These are phyloP conservation scores for Tridacna gigas DNA, from an alignment of 2,888 invertebrate genomes.

Conservation along the genomic window DNA sequence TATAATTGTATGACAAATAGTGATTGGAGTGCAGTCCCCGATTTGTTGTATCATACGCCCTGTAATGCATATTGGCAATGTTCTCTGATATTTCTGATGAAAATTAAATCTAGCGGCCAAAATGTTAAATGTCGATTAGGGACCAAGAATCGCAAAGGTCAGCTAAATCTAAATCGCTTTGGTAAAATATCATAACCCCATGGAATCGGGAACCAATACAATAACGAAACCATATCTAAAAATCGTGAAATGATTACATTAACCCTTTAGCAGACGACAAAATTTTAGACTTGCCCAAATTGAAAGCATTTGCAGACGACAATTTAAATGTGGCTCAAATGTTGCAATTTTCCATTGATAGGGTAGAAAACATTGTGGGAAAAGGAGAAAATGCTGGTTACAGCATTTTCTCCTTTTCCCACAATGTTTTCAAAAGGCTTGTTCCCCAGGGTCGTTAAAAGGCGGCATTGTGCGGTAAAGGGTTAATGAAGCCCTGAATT, in stretches of 20 bases:
- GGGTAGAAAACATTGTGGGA: neutral
- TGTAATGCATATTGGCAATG: too few species aligned
- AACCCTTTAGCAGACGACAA: conserved; percentile 15
- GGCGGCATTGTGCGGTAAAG: neutral
- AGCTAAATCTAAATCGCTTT: conserved; percentile 50
- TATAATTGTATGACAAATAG: too few species aligned
- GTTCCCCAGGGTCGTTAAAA: neutral
- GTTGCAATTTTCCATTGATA: too few species aligned
- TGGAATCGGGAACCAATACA: conserved; percentile 2
- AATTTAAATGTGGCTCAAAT: neutral
- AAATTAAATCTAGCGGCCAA: conserved; percentile 39
- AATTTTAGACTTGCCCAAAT: neutral
- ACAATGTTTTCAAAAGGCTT: neutral
- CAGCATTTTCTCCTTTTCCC: neutral
- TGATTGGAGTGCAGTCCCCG: too few species aligned
- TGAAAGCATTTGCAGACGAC: neutral
- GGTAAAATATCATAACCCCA: conserved; percentile 45
- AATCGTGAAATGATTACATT: conserved; percentile 50
- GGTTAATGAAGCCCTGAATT: neutral
- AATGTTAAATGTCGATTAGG: conserved; percentile 59
- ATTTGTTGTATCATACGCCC: too few species aligned
- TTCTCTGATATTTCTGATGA: conserved; percentile 1
- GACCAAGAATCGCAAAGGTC: conserved; percentile 58
- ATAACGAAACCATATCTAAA: conserved; percentile 39
- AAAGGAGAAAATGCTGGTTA: neutral